phyloP scores from a whole-genome alignment of 2,113 vertebrate species.

The Lasiurus cinereus region DNA sequence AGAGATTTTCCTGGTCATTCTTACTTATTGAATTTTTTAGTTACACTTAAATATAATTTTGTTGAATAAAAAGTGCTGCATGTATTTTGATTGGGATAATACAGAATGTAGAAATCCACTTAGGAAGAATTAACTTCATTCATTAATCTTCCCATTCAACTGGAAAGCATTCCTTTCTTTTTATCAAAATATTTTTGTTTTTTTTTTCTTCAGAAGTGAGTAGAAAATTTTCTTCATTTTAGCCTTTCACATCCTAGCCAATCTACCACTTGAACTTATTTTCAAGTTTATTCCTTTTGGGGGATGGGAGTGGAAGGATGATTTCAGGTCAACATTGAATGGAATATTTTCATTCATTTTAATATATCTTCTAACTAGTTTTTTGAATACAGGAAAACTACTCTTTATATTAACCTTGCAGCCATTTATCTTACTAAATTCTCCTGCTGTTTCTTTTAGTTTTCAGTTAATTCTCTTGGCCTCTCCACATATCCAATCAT shows the following conservation, averaged over 20 bases:
- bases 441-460: neutral
- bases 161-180: constrained; percentile 16
- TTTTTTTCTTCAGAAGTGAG: constrained; percentile 37
- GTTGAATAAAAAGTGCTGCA: neutral
- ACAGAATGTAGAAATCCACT: neutral
- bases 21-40: constrained; percentile 33
- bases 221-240: constrained; percentile 32
- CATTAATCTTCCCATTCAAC: constrained; percentile 12
- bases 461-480: neutral
- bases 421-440: neutral
- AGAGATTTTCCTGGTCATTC: constrained; percentile 11
- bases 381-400: neutral
- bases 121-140: constrained; percentile 1
- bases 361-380: neutral
- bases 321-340: constrained; percentile 42
- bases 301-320: neutral
- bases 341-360: constrained; percentile 27
- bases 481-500: neutral
- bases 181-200: constrained; percentile 17
- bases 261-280: constrained; percentile 6
- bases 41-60: constrained; percentile 57
- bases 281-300: constrained; percentile 33
- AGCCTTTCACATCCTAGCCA: neutral
- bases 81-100: neutral
- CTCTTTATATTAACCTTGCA: constrained; percentile 23